Base-by-base conservation (phyloP, 2,888 invertebrate genomes). In the Orchestes rusci region DNA sequence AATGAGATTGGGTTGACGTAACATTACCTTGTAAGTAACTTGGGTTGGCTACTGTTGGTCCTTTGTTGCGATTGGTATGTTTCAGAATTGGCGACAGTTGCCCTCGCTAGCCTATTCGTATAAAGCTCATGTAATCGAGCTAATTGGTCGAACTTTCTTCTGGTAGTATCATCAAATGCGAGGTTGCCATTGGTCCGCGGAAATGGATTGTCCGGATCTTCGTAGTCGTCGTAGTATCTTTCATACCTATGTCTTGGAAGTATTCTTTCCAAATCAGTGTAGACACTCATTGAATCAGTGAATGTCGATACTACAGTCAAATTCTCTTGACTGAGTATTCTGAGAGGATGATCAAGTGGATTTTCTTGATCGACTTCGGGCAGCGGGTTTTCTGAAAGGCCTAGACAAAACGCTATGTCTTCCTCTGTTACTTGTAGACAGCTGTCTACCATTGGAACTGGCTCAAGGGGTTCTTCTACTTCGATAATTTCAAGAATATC, bases 371-470 rank as follows among this genome's bases (percentile, higher is more conserved):
- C 84, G 17, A 79, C 77, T 67, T 84, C 83, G 1, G 79, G 79
- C 23, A 84, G 64, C 32, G 79, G 80, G 68, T 82, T 81, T 59
- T 83, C 82, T 56, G 73, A 73, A 35, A 62, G 62, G 29, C 82
- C 82, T 86, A 90, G 89, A 59, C 89, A 88, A 40, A 82, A 74
- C 3, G 89, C 88, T 50, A 93, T 92, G 63, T 93, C 92, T 69
- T 92, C 92, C 70, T 93, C 92, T 4, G 90, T 92, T 39, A 90
- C 48, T 73, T 92, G 92, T 41, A 91, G 73, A 57, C 90, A 91
- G 47, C 79, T 82, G 65, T 88, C 92, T 67, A 85, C 85, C 73
- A 82, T 89, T 35, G 88, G 88, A 13, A 89, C 89, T 8, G 84
- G 85, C 66, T 88, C 87, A 54, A 82, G 74, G 1, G 80, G 81